phyloP scores from a whole-genome alignment of 2,113 vertebrate genomes.

The Lutjanus erythropterus region DNA sequence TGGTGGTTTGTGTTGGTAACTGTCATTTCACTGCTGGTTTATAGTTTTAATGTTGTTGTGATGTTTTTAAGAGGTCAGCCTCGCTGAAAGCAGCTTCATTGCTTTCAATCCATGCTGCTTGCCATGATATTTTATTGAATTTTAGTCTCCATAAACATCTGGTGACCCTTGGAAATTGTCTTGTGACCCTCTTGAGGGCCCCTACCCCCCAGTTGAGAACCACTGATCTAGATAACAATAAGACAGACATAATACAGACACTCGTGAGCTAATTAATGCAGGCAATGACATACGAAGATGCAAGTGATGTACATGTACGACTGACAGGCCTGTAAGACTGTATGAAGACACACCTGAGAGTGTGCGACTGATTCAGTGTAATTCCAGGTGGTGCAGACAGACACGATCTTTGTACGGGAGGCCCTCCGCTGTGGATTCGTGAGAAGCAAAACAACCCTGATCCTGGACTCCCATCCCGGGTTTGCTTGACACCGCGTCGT shows the following conservation, averaged over 20 bases:
- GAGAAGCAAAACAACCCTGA: conserved; percentile 76
- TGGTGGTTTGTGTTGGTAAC: too few relatives aligned
- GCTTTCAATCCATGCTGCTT: too few relatives aligned
- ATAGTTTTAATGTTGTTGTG: too few relatives aligned
- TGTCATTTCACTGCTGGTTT: too few relatives aligned
- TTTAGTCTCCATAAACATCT: too few relatives aligned
- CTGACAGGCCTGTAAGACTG: background rate
- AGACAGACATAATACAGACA: background rate
- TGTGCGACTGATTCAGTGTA: background rate
- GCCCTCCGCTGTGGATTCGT: conserved; percentile 17
- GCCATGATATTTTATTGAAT: too few relatives aligned
- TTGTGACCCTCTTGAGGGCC: too few relatives aligned
- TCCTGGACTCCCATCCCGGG: conserved; percentile 65
- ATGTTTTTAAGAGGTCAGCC: too few relatives aligned
- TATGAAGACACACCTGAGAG: background rate
- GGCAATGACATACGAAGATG: too few relatives aligned
- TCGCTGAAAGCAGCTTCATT: too few relatives aligned
- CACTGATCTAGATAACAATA: background rate
- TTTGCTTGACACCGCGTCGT: conserved; percentile 66
- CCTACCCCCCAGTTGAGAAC: too few relatives aligned
- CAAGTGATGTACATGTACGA: background rate
- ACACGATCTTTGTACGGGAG: conserved; percentile 27
- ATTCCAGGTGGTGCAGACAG: conserved; percentile 43
- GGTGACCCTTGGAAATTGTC: too few relatives aligned
- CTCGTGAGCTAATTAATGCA: background rate